Evolutionary conservation across 2,888 invertebrate species (phyloP).

Genomic region (Cremastinae sp.): DNA sequence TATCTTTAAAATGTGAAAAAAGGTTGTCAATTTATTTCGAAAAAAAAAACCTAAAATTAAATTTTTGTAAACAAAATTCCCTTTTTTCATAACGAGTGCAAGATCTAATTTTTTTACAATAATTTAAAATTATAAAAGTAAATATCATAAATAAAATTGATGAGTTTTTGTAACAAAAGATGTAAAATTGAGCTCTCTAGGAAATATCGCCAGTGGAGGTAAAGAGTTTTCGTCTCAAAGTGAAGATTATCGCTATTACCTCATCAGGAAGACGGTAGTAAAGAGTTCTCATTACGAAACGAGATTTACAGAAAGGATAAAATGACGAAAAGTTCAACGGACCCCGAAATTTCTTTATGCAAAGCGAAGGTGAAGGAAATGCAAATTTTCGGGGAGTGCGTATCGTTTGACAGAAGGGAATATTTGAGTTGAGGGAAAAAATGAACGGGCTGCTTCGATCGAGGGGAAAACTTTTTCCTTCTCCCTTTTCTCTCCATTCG

Average conservation of each 20-base stretch:
- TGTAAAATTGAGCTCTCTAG: no score
- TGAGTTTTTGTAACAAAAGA: no score
- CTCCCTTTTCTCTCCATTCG: neutral
- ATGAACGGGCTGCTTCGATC: slow-evolving; percentile 22
- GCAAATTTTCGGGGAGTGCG: neutral
- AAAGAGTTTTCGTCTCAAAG: no score
- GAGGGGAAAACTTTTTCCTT: slow-evolving; percentile 14
- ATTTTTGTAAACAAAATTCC: no score
- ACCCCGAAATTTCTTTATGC: slow-evolving; percentile 13
- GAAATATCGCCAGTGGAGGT: no score
- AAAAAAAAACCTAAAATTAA: no score
- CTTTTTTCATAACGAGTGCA: no score
- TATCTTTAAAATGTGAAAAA: no score
- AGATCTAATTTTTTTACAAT: no score
- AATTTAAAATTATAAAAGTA: no score
- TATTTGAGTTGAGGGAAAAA: neutral
- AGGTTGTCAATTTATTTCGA: no score
- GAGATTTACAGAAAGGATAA: neutral
- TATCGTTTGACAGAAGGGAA: neutral
- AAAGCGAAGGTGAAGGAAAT: slow-evolving; percentile 20
- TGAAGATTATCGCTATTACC: neutral
- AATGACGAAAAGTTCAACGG: slow-evolving; percentile 12
- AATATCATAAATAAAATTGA: no score
- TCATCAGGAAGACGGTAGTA: neutral
- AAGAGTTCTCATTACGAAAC: slow-evolving; percentile 3